Base-by-base conservation (phyloP, 2,888 invertebrate species). In the Magallana nippona region DNA sequence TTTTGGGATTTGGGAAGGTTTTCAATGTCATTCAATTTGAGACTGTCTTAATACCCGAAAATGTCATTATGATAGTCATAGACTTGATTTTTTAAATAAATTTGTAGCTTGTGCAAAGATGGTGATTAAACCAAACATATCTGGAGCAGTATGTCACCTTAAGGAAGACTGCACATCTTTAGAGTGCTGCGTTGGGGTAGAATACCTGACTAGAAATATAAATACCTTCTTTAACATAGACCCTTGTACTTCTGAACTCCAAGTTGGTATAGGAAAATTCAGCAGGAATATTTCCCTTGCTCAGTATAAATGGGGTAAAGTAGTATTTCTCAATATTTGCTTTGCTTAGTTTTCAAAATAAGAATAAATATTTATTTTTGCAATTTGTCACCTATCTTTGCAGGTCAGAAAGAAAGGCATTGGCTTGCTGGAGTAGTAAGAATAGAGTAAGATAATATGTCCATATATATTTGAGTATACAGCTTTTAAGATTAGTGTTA, bases 221-320 rank as follows among this genome's bases (percentile, higher is more conserved):
- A 71, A 82, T 19, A 84, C 82, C 10, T 84, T 44, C 55, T 22
- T 86, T 2, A 79, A 82, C 19, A 79, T 86, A 56, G 86, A 86
- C 32, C 84, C 84, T 10, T 86, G 86, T 82, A 82, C 15, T 17
- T 78, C 81, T 17, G 78, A 82, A 17, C 55, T 86, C 55, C 60
- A 55, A 58, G 19, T 86, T 57, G 86, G 86, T 27, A 86, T 86
- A 22, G 86, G 83, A 44, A 83, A 84, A 27, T 83, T 84, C 79
- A 57, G 11, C 27, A 57, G 83, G 55, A 83, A 78, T 44, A 77
- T 84, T 11, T 84, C 86, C 10, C 44, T 86, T n/a, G 55, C 81
- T 44, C 55, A 79, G 5, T 83, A 82, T 22, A 19, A 60, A 11
- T 83, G 84, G 82, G 84, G 86, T 86, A 84, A 32, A 15, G 13